These are phyloP conservation scores for Dendroctonus ponderosae DNA, from an alignment of 1,140 invertebrate species.

Conservation along the genomic window DNA sequence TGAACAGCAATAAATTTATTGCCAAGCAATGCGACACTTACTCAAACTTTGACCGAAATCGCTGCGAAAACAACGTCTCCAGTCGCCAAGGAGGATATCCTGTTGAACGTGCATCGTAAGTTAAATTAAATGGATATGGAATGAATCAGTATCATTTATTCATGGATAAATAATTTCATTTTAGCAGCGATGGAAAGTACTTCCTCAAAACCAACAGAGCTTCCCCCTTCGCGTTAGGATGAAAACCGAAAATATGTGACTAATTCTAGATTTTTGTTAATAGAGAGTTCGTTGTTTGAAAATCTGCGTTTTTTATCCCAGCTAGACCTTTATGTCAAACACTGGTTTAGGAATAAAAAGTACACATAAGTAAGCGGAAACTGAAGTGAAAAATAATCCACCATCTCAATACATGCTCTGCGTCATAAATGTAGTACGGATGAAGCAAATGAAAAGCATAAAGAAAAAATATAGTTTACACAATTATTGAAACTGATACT, in stretches of 20 bases:
- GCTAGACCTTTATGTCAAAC: too few relatives aligned
- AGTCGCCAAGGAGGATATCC: conserved; percentile 58
- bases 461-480: too few relatives aligned
- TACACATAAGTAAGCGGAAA: too few relatives aligned
- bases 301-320: neutral
- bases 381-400: too few relatives aligned
- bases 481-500: too few relatives aligned
- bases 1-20: conserved; percentile 43
- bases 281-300: neutral
- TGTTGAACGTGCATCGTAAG: conserved; percentile 47
- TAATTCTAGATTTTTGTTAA: neutral
- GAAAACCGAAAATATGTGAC: neutral
- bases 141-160: neutral
- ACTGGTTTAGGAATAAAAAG: too few relatives aligned
- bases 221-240: conserved; percentile 15
- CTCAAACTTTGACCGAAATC: conserved; percentile 55
- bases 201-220: conserved; percentile 14
- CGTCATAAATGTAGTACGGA: too few relatives aligned
- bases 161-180: conserved; percentile 3
- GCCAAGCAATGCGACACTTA: conserved; percentile 62
- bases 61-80: conserved; percentile 53
- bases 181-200: conserved; percentile 19
- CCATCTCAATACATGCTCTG: too few relatives aligned
- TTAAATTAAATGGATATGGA: neutral
- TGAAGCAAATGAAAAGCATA: too few relatives aligned